phyloP scores from a whole-genome alignment of 2,797 vertebrate genomes.

The Lateolabrax maculatus region DNA sequence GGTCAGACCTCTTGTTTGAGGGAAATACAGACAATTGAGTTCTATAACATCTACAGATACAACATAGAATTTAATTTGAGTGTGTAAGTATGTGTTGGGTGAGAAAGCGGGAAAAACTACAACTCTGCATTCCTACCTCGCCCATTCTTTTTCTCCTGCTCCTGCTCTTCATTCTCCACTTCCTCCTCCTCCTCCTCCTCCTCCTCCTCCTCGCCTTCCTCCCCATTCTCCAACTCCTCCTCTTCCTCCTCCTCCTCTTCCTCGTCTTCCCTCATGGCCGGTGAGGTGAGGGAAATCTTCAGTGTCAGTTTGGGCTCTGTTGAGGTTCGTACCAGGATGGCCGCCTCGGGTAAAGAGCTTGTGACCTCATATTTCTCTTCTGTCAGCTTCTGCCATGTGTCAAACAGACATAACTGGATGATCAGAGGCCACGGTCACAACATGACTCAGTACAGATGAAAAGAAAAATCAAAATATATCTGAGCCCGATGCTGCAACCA shows the following conservation, averaged over 20 bases:
- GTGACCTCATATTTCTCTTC: constrained; percentile 95
- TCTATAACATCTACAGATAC: constrained; percentile 3
- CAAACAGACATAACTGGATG: constrained; percentile 53
- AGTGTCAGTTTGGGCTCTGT: constrained; percentile 94
- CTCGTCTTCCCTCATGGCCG: constrained; percentile 93
- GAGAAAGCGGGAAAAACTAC: constrained; percentile 15
- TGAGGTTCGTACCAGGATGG: constrained; percentile 92
- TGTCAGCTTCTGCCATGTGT: constrained; percentile 93
- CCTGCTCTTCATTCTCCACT: constrained; percentile 38
- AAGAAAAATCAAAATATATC: constrained; percentile 20
- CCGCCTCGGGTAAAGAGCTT: constrained; percentile 91
- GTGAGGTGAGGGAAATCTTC: constrained; percentile 97
- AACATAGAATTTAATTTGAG: not conserved
- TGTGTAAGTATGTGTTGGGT: not conserved
- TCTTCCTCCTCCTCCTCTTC: constrained; percentile 88
- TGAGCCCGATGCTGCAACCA: constrained; percentile 6
- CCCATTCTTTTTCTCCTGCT: constrained; percentile 61
- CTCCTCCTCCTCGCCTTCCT: constrained; percentile 23
- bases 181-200: constrained; percentile 18
- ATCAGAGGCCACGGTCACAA: constrained; percentile 60
- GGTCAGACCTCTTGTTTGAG: constrained; percentile 35
- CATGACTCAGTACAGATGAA: constrained; percentile 21
- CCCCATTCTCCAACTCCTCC: constrained; percentile 77
- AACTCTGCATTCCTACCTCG: constrained; percentile 66
- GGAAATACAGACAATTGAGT: constrained; percentile 19